Evolutionary conservation across 2,113 vertebrate genomes (phyloP).

Genomic region (Cynocephalus volans): DNA sequence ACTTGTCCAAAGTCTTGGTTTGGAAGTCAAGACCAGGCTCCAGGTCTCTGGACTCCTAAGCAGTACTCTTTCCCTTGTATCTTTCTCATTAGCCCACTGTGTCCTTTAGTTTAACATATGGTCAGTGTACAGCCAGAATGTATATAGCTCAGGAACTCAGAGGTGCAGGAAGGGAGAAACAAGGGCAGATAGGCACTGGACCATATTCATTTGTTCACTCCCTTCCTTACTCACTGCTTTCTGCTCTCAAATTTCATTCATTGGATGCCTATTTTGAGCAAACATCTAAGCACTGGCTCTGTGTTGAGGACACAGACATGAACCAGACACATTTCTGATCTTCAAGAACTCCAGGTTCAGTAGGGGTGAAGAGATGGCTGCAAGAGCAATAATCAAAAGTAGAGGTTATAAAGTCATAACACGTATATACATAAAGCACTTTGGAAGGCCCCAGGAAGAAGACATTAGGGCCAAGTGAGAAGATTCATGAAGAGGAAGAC

Average conservation of each 20-base stretch:
- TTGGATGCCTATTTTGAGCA: neutral
- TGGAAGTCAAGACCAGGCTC: neutral
- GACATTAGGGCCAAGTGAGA: neutral
- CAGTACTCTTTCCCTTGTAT: neutral
- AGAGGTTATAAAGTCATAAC: neutral
- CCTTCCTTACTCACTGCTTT: neutral
- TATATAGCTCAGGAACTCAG: neutral
- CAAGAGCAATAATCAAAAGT: neutral
- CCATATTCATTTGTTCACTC: neutral
- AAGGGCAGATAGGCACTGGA: neutral
- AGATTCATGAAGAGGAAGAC: neutral
- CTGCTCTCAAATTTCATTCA: neutral
- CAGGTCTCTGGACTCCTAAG: slow-evolving; percentile 3
- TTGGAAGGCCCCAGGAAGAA: neutral
- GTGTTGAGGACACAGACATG: neutral
- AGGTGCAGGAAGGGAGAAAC: neutral
- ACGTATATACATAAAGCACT: neutral
- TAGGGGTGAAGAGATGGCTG: neutral
- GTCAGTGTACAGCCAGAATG: neutral
- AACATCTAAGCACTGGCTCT: neutral
- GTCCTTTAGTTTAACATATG: slow-evolving; percentile 11
- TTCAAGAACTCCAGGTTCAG: neutral
- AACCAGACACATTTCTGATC: neutral
- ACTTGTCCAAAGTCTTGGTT: neutral
- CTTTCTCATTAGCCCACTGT: neutral